These are phyloP conservation scores for Drosophila micromelanica DNA, from an alignment of 1,140 invertebrate species.

Conservation along the genomic window DNA sequence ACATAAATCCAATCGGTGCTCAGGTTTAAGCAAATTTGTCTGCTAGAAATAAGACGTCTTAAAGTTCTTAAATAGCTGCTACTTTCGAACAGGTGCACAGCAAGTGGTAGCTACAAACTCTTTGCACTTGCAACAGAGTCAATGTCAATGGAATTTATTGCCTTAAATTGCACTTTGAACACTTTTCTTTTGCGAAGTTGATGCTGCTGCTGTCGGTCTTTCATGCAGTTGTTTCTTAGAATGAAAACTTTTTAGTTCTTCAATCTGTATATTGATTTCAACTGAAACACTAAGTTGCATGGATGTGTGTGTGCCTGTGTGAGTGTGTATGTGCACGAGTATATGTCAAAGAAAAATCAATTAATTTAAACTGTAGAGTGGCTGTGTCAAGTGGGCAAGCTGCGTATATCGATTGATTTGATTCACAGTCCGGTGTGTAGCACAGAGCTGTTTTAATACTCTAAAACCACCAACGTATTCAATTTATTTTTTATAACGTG, in stretches of 20 bases:
- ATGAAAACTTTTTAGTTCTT: slow-evolving; percentile 45
- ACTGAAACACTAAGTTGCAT: slow-evolving; percentile 18
- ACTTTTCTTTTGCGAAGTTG: slow-evolving; percentile 17
- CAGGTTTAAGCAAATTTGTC: neutral
- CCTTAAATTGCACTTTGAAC: slow-evolving; percentile 48
- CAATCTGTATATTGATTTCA: slow-evolving; percentile 58
- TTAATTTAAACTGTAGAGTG: slow-evolving; percentile 33
- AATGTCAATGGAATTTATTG: slow-evolving; percentile 53
- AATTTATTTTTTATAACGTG: too few species aligned
- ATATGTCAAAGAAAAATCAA: slow-evolving; percentile 30
- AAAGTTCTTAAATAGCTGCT: slow-evolving; percentile 23
- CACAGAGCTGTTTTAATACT: neutral
- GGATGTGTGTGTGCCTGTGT: neutral
- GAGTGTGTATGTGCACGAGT: neutral
- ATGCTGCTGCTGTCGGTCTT: neutral
- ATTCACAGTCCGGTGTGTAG: neutral
- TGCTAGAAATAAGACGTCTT: neutral
- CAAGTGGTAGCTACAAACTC: slow-evolving; percentile 16
- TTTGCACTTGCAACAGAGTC: slow-evolving; percentile 31
- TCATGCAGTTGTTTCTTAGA: slow-evolving; percentile 14
- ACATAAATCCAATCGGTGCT: neutral
- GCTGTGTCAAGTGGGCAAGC: slow-evolving; percentile 3
- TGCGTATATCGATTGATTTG: slow-evolving; percentile 26
- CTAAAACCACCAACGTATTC: neutral
- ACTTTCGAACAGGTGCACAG: slow-evolving; percentile 59